phyloP scores from a whole-genome alignment of 2,113 vertebrate species.

The Nasalis larvatus region DNA sequence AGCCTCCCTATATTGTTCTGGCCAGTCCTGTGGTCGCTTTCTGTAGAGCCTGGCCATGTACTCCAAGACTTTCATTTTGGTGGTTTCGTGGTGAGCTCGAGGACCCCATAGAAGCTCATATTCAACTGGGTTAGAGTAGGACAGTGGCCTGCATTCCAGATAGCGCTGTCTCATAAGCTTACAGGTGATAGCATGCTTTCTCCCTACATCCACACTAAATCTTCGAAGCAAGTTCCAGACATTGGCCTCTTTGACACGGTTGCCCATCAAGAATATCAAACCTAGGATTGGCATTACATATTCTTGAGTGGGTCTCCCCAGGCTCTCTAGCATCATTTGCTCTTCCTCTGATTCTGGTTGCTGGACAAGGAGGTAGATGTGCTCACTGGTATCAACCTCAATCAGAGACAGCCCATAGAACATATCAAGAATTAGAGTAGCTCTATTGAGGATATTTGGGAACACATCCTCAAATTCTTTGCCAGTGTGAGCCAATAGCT shows the following conservation, averaged over 20 bases:
- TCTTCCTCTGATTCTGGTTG: constrained; percentile 71
- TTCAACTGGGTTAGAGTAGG: constrained; percentile 63
- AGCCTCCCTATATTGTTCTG: constrained; percentile 64
- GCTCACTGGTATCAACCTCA: constrained; percentile 67
- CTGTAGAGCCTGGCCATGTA: constrained; percentile 61
- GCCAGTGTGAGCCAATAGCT: constrained; percentile 62
- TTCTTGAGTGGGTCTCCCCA: constrained; percentile 58
- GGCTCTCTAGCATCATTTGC: constrained; percentile 61
- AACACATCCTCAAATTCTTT: constrained; percentile 67
- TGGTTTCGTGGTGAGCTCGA: constrained; percentile 62
- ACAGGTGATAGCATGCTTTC: constrained; percentile 64
- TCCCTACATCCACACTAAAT: constrained; percentile 55
- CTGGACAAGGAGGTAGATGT: constrained; percentile 64
- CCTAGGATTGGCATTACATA: constrained; percentile 60
- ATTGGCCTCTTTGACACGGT: constrained; percentile 53
- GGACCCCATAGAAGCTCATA: constrained; percentile 62
- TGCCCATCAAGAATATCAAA: constrained; percentile 68
- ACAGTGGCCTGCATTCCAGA: constrained; percentile 60
- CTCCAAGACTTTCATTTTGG: constrained; percentile 71
- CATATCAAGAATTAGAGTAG: constrained; percentile 64
- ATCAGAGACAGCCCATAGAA: constrained; percentile 68
- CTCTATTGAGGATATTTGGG: constrained; percentile 65
- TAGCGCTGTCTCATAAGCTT: constrained; percentile 69
- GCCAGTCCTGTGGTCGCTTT: constrained; percentile 64
- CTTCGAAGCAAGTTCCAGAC: constrained; percentile 60